phyloP scores from a whole-genome alignment of 2,797 vertebrate species.

The Falco biarmicus region DNA sequence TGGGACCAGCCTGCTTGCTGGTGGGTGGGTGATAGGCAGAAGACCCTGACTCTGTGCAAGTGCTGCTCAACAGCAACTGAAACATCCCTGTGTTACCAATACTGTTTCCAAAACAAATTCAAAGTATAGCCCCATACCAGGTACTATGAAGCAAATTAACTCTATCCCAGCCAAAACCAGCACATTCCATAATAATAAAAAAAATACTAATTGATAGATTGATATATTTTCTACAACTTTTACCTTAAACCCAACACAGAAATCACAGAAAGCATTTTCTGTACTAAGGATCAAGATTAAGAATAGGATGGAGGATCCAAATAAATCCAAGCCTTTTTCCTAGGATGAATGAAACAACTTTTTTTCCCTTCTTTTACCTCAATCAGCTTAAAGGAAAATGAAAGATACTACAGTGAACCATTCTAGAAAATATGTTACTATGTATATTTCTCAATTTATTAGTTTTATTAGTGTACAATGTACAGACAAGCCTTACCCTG shows the following conservation, averaged over 20 bases:
- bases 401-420: background rate
- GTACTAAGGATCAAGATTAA: background rate
- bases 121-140: no score
- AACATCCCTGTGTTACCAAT: no score
- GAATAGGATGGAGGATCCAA: background rate
- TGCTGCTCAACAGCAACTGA: background rate
- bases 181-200: background rate
- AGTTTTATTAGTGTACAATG: background rate
- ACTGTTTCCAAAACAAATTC: no score
- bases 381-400: background rate
- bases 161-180: background rate
- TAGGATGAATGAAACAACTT: background rate
- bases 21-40: background rate
- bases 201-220: background rate
- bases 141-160: no score
- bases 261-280: background rate
- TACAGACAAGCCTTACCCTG: background rate
- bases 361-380: background rate
- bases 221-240: background rate
- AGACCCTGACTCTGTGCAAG: background rate
- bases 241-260: background rate
- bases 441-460: background rate
- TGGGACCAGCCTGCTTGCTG: no score
- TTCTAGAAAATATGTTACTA: background rate
- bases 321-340: background rate